Base-by-base conservation (phyloP, 1,140 invertebrate species). In the Coelopa frigida region DNA sequence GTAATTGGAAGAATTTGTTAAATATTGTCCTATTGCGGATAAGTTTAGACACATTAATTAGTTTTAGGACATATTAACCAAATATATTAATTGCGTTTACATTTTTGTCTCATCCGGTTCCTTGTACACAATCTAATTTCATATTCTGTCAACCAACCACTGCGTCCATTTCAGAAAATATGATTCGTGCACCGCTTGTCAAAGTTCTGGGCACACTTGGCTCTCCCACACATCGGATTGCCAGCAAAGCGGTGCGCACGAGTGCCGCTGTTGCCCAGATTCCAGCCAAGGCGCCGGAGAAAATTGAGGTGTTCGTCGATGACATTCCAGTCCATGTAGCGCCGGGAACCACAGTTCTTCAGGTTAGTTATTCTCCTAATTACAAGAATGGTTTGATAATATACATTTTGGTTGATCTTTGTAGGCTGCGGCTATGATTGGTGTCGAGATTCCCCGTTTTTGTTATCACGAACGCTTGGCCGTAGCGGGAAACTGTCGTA, bases 381-480 rank as follows among this genome's bases (percentile, higher is more conserved):
- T 21, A 36, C 12, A 35, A 23, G 49, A 23, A 4, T 42, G 6
- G 27, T 40, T 26, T 23, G 5, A 1, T 18, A 23, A 27, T 44
- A 23, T 18, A n/a, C 18, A 32, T 31, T 46, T 38, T 3, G 17
- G 37, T 22, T 14, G n/a, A n/a, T n/a, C n/a, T 61, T 55, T 50
- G n/a, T 38, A 79, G 92, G 97, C 97, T 52, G 96, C 94, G 51
- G 94, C 96, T 11, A 78, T 88, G 70, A 82, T 88, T 54, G 97
- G 96, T 24, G 85, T 99, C 12, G 95, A 99, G 76, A 99, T 99
- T 58, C 97, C 97, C 10, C 74, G 96, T 51, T 99, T 99, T 72
- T 99, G 97, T 72, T 99, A 99, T 70, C 97, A 99, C 78, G 97
- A 99, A 70, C 78, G 97, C 40, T 77, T 99, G 24, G 93, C 94